Evolutionary conservation across 2,113 vertebrate genomes (phyloP), one percentile per base, ranked within the genome.

Genomic region (Trogon melanurus): DNA sequence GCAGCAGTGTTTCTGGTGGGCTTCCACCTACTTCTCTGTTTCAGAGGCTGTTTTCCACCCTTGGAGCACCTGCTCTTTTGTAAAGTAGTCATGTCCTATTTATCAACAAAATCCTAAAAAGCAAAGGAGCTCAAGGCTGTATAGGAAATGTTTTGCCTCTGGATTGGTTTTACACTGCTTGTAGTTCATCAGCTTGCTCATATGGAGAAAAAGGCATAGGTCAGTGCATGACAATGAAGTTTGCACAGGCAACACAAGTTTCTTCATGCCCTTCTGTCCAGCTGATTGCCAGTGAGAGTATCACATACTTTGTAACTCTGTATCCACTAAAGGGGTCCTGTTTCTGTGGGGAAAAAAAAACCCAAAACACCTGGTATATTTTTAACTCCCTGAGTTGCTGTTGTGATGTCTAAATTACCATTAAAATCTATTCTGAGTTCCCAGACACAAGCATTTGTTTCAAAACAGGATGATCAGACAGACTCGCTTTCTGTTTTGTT

Each of bases 191-290:
- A 54, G 80, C 45, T 29, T 56, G 2, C 60, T 60, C 27, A 5
- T 36, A 32, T 1, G 2, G 30, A 74, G 41, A 15, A 75, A 72
- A 65, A 65, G 13, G 32, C 74, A 91, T 72, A 4, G 10, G 19
- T 65, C 3, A 1, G 64, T 45, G 17, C 29, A 5, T 1, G 11
- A 48, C 54, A 38, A 1, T 0, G 0, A 44, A 48, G 10, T 70
- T 34, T 78, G 64, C 47, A 45, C 10, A 48, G 19, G 25, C 1
- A 5, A 47, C 61, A 62, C 16, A 36, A 57, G 65, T 34, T 7
- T 41, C 23, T 80, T 84, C 13, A 3, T 13, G 9, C 9, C 18
- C 36, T 57, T 58, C 36, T 75, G 30, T 57, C 26, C 56, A 65
- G 27, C 41, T 41, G 41, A 41, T 41, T 29, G 21, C 20, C 41